A percentile compares a stretch with the other conserved stretches of the same genome.
Conservation (phyloP, 2,888 invertebrate species). For the Eupelmus urozonus region DNA sequence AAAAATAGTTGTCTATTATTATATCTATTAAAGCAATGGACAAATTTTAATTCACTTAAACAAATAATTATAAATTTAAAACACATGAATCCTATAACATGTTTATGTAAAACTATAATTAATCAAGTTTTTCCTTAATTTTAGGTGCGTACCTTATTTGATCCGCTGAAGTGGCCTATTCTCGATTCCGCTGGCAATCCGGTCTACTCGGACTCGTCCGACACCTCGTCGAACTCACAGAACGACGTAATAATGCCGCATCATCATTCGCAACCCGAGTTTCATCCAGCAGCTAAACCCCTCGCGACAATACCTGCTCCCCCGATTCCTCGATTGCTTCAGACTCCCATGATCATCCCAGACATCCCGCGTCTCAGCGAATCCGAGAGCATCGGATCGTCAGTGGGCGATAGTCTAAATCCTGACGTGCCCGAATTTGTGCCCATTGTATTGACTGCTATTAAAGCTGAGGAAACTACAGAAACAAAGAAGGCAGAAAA, state of each 20-base stretch:
- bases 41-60: no score
- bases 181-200: slow-evolving; percentile 78
- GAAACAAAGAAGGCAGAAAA: slow-evolving; percentile 66
- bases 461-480: slow-evolving; percentile 53
- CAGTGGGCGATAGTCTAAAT: slow-evolving; percentile 83
- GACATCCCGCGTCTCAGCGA: slow-evolving; percentile 65
- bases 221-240: slow-evolving; percentile 72
- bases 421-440: slow-evolving; percentile 93
- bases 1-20: no score
- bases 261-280: slow-evolving; percentile 67
- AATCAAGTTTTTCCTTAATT: no score
- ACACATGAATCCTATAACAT: no score
- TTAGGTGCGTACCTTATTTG: slow-evolving; percentile 88
- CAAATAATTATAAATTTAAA: no score
- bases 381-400: slow-evolving; percentile 65
- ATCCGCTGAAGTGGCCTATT: slow-evolving; percentile 94
- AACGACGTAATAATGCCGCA: slow-evolving; percentile 62
- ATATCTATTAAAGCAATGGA: no score
- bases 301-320: slow-evolving; percentile 85
- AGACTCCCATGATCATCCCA: slow-evolving; percentile 20
- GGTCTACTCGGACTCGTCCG: slow-evolving; percentile 66
- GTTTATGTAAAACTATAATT: no score
- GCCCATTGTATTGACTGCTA: slow-evolving; percentile 78
- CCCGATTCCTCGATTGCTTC: slow-evolving; percentile 80
- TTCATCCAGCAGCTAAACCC: slow-evolving; percentile 81